These are phyloP conservation scores for Sarcophaga bullata DNA, from an alignment of 1,140 invertebrate species.

Conservation along the genomic window DNA sequence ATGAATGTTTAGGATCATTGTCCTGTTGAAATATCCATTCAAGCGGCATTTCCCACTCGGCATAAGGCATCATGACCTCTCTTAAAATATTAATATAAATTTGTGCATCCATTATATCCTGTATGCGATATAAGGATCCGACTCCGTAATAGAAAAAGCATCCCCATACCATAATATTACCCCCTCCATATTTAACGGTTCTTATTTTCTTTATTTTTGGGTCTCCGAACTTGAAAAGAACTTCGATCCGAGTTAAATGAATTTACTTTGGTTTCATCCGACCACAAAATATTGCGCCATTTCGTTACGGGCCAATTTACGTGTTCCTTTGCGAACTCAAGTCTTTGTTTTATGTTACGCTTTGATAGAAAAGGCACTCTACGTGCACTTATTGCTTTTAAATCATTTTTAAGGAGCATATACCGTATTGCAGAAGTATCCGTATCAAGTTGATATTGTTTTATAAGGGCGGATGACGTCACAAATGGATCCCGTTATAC, in stretches of 20 bases:
- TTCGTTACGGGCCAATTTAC: not conserved
- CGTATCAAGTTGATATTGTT: not conserved
- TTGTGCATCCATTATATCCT: too few relatives aligned
- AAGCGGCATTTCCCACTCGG: too few relatives aligned
- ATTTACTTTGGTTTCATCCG: slow-evolving; percentile 21
- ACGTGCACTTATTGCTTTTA: not conserved
- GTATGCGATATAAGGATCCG: too few relatives aligned
- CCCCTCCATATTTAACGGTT: not conserved
- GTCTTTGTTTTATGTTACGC: not conserved
- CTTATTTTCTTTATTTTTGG: not conserved
- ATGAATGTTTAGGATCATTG: slow-evolving; percentile 8
- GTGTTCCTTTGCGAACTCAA: not conserved
- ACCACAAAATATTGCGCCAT: slow-evolving; percentile 21
- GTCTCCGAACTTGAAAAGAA: not conserved
- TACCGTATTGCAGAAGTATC: not conserved
- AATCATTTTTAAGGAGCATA: not conserved
- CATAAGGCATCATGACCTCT: too few relatives aligned
- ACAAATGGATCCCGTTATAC: not conserved
- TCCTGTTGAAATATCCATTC: not conserved
- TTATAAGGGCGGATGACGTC: not conserved
- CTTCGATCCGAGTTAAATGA: slow-evolving; percentile 5
- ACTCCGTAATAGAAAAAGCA: too few relatives aligned
- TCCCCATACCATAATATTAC: not conserved
- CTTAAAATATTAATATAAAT: too few relatives aligned
- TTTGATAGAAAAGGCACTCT: not conserved